phyloP scores from a whole-genome alignment of 1,140 invertebrate genomes.

The Doryteuthis pealeii region DNA sequence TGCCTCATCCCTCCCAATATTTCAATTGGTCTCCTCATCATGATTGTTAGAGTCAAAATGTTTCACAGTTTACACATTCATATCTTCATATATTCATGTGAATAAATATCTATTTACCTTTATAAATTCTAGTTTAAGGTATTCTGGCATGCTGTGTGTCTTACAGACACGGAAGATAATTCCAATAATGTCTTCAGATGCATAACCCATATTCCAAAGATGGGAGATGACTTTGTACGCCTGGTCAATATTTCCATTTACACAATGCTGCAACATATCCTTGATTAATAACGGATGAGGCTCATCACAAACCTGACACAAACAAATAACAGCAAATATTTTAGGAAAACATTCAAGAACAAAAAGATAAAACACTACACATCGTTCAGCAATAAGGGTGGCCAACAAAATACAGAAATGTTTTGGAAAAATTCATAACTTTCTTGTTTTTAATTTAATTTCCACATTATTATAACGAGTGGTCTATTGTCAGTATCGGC shows the following conservation, averaged over 20 bases:
- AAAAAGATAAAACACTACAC: too few species aligned
- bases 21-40: background rate
- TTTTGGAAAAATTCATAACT: too few species aligned
- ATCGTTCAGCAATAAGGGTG: too few species aligned
- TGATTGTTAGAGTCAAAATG: background rate
- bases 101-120: slow-evolving; percentile 66
- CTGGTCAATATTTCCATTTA: slow-evolving; percentile 78
- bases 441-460: too few species aligned
- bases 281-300: slow-evolving; percentile 93
- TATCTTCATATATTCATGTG: too few species aligned
- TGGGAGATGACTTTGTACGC: slow-evolving; percentile 86
- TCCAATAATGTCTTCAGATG: slow-evolving; percentile 91
- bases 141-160: slow-evolving; percentile 78
- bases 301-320: slow-evolving; percentile 91
- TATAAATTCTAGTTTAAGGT: slow-evolving; percentile 83
- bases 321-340: too few species aligned
- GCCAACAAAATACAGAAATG: too few species aligned
- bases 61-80: too few species aligned
- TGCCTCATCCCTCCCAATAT: background rate
- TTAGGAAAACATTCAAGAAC: too few species aligned
- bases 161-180: slow-evolving; percentile 95
- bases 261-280: slow-evolving; percentile 87
- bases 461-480: too few species aligned
- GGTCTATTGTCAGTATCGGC: too few species aligned
- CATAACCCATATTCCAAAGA: slow-evolving; percentile 91